These are phyloP conservation scores for Saimiri boliviensis DNA, from an alignment of 2,113 vertebrate species.

Conservation along the genomic window DNA sequence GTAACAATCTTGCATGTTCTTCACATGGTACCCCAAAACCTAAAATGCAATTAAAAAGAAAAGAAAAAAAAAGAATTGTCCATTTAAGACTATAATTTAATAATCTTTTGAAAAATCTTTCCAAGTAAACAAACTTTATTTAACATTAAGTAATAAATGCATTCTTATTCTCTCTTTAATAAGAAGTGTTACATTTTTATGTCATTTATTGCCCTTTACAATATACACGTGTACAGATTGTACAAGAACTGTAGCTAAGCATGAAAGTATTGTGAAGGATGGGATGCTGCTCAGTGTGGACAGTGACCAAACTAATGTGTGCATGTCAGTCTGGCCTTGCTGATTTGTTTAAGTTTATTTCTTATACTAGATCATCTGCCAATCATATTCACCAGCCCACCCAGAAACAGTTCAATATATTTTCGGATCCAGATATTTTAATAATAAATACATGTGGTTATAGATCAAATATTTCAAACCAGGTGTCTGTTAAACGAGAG, in stretches of 20 bases:
- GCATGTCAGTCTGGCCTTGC: not conserved
- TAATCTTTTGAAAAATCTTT: not conserved
- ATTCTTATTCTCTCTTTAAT: not conserved
- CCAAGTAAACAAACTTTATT: not conserved
- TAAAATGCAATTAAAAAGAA: too few species aligned
- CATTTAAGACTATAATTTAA: slow-evolving; percentile 24
- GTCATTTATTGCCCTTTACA: not conserved
- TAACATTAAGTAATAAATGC: not conserved
- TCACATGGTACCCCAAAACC: too few species aligned
- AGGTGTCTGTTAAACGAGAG: not conserved
- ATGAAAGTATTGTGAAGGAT: not conserved
- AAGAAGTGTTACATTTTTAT: not conserved
- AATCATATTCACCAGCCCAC: not conserved
- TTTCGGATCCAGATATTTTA: not conserved
- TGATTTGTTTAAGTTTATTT: not conserved
- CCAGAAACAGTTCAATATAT: not conserved
- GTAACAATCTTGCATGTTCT: too few species aligned
- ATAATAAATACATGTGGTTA: not conserved
- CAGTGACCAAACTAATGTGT: not conserved
- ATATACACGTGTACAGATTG: not conserved
- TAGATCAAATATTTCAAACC: not conserved
- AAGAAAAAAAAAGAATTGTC: slow-evolving; percentile 6
- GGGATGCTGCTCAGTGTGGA: not conserved
- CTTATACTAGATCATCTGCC: not conserved
- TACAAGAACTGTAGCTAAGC: not conserved